Evolutionary conservation across 1,140 invertebrate species (phyloP).

Genomic region (Danaus melanippus): DNA sequence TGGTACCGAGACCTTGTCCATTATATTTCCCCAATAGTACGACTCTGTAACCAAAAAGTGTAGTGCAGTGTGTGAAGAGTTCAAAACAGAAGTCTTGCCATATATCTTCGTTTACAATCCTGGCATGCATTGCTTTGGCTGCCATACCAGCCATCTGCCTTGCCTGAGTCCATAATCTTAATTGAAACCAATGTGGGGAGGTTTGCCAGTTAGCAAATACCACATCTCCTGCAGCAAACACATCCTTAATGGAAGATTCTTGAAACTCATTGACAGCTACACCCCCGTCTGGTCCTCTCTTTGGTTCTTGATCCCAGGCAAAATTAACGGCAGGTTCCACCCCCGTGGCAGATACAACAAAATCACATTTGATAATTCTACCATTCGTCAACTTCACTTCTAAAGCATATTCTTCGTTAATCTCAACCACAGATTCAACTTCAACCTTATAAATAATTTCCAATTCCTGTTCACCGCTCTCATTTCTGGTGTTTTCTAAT

Average conservation of each 20-base stretch:
- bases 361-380: conserved; percentile 86
- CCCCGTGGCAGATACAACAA: conserved; percentile 96
- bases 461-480: conserved; percentile 54
- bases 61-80: conserved; percentile 96
- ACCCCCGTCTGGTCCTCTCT: conserved; percentile 80
- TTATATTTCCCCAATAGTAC: conserved; percentile 95
- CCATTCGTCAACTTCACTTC: conserved; percentile 84
- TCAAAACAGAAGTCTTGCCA: conserved; percentile 97
- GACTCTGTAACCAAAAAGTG: conserved; percentile 96
- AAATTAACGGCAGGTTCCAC: conserved; percentile 82
- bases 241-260: conserved; percentile 82
- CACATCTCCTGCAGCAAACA: conserved; percentile 97
- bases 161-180: conserved; percentile 98
- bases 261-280: conserved; percentile 90
- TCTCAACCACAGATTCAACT: conserved; percentile 72
- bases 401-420: conserved; percentile 76
- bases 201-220: conserved; percentile 85
- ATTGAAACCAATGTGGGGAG: conserved; percentile 94
- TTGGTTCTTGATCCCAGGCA: conserved; percentile 71
- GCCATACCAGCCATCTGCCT: conserved; percentile 97
- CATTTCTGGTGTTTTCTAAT: conserved; percentile 76
- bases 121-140: conserved; percentile 89
- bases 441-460: conserved; percentile 82
- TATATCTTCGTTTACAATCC: conserved; percentile 75
- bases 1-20: conserved; percentile 86